Evolutionary conservation across 1,140 invertebrate species (phyloP).

Genomic region (Drosophila subobscura): DNA sequence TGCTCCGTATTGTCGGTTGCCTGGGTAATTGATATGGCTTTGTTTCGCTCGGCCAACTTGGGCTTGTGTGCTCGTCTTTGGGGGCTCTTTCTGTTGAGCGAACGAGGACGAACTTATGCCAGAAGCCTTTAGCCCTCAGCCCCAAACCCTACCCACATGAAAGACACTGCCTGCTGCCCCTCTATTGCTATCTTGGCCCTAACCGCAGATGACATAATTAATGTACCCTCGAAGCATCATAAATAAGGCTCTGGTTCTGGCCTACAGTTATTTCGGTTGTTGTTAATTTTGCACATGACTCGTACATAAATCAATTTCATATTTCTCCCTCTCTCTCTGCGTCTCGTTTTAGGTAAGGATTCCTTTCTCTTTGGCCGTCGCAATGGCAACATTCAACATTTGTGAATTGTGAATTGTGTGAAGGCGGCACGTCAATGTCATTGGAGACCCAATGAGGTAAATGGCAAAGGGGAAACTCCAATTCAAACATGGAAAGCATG

Average conservation of each 20-base stretch:
- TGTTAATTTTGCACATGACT: slow-evolving; percentile 60
- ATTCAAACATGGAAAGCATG: slow-evolving; percentile 8
- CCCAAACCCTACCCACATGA: slow-evolving; percentile 20
- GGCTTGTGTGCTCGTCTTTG: slow-evolving; percentile 8
- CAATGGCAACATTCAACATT: slow-evolving; percentile 55
- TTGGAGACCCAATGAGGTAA: slow-evolving; percentile 33
- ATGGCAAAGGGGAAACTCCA: slow-evolving; percentile 22
- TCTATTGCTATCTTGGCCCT: too few species aligned
- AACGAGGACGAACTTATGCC: slow-evolving; percentile 21
- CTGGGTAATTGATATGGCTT: slow-evolving; percentile 74
- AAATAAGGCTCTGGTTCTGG: slow-evolving; percentile 63
- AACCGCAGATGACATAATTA: slow-evolving; percentile 65
- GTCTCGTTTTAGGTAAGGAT: slow-evolving; percentile 62
- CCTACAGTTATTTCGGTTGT: slow-evolving; percentile 17
- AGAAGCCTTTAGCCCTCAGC: too few species aligned
- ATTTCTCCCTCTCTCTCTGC: slow-evolving; percentile 28
- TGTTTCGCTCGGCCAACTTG: slow-evolving; percentile 31
- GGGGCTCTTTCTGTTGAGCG: slow-evolving; percentile 16
- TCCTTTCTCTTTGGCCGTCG: slow-evolving; percentile 73
- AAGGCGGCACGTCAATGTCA: slow-evolving; percentile 78
- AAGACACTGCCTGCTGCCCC: slow-evolving; percentile 15
- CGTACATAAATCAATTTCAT: slow-evolving; percentile 73
- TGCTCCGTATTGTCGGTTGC: slow-evolving; percentile 35
- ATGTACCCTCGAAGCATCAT: slow-evolving; percentile 46
- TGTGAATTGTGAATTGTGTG: slow-evolving; percentile 79